Base-by-base conservation (phyloP, 2,113 vertebrate genomes). In the Callospermophilus lateralis region DNA sequence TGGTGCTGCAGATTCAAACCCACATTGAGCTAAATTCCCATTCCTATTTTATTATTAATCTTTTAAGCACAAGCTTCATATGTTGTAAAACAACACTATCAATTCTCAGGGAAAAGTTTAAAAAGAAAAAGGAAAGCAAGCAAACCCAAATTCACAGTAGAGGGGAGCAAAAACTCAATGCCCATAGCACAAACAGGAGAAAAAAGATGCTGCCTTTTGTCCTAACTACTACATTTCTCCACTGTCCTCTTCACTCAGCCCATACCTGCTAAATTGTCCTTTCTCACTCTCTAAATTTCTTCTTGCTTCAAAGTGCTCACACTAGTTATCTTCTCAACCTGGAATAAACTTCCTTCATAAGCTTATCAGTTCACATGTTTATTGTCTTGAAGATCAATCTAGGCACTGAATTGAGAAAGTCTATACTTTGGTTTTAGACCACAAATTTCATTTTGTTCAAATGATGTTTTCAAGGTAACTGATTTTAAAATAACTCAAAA, bases 401-500 rank as follows among this genome's bases (percentile, higher is more conserved):
- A 90, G 61, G n/a, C 26, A 80, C 16, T 73, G 55, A 76, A 22
- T 63, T 93, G 79, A 95, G 90, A 78, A 37, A 68, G 13, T 42
- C 30, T 88, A 55, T 74, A 61, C 39, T 76, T 74, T 39, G 17
- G 48, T 89, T 86, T 96, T 58, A 93, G 48, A 80, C 17, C 51
- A 88, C 28, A 94, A 77, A 74, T 9, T 70, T 5, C 42, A 55
- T 58, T 96, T 30, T 58, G 24, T 39, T 84, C 26, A 93, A 94
- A 84, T 94, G 63, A 32, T 30, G 87, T 42, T 93, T 93, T 88
- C 28, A 91, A 90, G 8, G 17, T 77, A 76, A 70, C 4, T 87
- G 67, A 94, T 72, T 85, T 73, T 67, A 77, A 94, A 95, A 94
- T 77, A 92, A 84, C 85, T 92, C 67, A 93, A 93, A 68, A 34